Percentiles rank a stretch among this genome's conserved stretches.
Evolutionary conservation across 2,113 vertebrate species (phyloP).

Genomic region (Cariama cristata): DNA sequence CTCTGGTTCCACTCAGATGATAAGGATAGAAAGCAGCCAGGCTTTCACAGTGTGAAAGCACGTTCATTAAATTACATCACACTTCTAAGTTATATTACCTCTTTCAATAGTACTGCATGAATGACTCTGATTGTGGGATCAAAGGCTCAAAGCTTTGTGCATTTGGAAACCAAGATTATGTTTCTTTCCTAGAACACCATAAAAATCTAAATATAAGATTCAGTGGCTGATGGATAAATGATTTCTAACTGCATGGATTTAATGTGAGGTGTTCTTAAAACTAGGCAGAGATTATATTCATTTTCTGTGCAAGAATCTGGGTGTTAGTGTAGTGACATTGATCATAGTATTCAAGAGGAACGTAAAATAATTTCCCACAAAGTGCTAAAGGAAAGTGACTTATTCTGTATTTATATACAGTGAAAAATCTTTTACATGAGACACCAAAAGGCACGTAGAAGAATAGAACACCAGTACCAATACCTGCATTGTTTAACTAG

Average conservation of each 20-base stretch:
- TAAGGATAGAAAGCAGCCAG: not conserved
- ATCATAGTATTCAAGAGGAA: not conserved
- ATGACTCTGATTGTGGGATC: not conserved
- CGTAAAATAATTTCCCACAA: not conserved
- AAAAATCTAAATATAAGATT: not conserved
- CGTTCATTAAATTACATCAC: not conserved
- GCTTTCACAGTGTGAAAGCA: not conserved
- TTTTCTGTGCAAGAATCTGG: not conserved
- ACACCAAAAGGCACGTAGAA: not conserved
- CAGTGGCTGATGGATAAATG: not conserved
- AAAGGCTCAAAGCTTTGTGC: not conserved
- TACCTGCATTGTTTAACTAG: not conserved
- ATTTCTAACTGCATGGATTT: not conserved
- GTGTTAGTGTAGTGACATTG: not conserved
- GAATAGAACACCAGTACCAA: not conserved
- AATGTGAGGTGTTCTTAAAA: not conserved
- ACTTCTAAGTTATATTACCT: not conserved
- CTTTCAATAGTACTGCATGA: not conserved
- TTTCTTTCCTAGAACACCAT: not conserved
- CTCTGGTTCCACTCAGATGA: not conserved
- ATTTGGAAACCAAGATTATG: not conserved
- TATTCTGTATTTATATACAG: not conserved
- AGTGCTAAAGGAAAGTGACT: not conserved
- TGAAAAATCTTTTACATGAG: not conserved
- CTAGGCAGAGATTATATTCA: not conserved